phyloP scores from a whole-genome alignment of 2,113 vertebrate species.

The Sarotherodon lohbergeri region DNA sequence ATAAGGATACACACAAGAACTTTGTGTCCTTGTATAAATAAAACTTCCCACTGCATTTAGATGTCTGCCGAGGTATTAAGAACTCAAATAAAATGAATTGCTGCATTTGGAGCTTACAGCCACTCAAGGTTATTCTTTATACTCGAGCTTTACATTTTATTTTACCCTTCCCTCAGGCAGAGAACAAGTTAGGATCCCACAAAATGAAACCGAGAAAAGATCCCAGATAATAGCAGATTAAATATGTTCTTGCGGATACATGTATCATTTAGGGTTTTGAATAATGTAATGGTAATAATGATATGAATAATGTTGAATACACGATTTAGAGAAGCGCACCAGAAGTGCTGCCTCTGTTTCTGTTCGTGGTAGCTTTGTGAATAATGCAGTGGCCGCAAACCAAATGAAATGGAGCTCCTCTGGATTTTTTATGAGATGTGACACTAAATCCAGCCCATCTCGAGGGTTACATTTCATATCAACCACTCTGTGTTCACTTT shows the following conservation, averaged over 20 bases:
- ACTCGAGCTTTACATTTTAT: not conserved
- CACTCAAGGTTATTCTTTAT: not conserved
- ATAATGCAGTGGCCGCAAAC: conserved; percentile 15
- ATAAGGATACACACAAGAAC: fast-evolving
- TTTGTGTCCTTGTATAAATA: not conserved
- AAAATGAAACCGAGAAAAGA: not conserved
- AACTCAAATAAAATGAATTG: not conserved
- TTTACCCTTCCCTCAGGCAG: not conserved
- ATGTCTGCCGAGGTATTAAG: not conserved
- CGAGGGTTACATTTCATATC: not conserved
- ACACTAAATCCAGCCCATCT: not conserved
- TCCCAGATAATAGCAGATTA: not conserved
- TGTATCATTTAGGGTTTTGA: not conserved
- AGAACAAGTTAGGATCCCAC: not conserved
- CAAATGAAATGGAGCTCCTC: not conserved
- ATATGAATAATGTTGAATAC: not conserved
- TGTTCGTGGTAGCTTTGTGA: not conserved
- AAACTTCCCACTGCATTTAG: not conserved
- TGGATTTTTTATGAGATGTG: not conserved
- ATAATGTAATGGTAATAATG: conserved; percentile 1
- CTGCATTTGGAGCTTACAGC: not conserved
- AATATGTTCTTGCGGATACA: not conserved
- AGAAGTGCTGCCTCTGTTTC: not conserved
- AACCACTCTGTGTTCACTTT: not conserved
- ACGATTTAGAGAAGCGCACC: not conserved